These are phyloP conservation scores for Sebastolobus altivelis DNA, from an alignment of 2,797 vertebrate species.

Conservation along the genomic window DNA sequence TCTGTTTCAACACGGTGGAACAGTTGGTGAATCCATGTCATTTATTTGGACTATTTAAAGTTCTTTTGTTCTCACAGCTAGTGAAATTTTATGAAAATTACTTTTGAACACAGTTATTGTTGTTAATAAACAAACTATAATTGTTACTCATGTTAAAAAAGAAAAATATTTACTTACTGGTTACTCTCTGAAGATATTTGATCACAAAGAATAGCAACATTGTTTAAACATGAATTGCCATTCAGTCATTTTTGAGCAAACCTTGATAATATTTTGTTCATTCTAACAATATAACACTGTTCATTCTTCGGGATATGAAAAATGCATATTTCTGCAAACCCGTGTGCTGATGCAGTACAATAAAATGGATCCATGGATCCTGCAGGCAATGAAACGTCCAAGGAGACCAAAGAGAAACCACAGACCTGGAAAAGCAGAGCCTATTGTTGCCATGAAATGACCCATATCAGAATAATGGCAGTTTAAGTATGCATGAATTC, in stretches of 20 bases:
- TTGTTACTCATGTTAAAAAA: not conserved
- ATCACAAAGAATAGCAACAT: not conserved
- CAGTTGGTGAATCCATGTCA: slow-evolving; percentile 6
- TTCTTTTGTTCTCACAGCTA: slow-evolving; percentile 1
- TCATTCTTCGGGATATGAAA: slow-evolving; percentile 17
- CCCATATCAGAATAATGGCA: slow-evolving; percentile 77
- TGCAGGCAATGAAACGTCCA: slow-evolving; percentile 46
- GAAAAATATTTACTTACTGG: not conserved
- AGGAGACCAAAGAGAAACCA: slow-evolving; percentile 54
- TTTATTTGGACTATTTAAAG: not conserved
- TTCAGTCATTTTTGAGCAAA: not conserved
- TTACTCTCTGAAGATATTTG: not conserved
- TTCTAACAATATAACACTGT: not conserved
- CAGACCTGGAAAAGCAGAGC: slow-evolving; percentile 54
- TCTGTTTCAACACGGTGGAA: slow-evolving; percentile 3
- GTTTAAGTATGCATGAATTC: slow-evolving; percentile 80
- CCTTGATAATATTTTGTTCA: slow-evolving; percentile 1
- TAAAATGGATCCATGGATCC: slow-evolving; percentile 40
- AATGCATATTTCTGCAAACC: slow-evolving; percentile 45
- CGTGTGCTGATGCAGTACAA: slow-evolving; percentile 43
- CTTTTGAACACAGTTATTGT: not conserved
- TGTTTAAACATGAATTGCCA: not conserved
- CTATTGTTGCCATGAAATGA: slow-evolving; percentile 78
- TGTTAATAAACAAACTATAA: not conserved
- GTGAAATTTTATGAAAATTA: not conserved